Conservation (phyloP, 2,113 vertebrate genomes). For the Sylvicapra grimmia region DNA sequence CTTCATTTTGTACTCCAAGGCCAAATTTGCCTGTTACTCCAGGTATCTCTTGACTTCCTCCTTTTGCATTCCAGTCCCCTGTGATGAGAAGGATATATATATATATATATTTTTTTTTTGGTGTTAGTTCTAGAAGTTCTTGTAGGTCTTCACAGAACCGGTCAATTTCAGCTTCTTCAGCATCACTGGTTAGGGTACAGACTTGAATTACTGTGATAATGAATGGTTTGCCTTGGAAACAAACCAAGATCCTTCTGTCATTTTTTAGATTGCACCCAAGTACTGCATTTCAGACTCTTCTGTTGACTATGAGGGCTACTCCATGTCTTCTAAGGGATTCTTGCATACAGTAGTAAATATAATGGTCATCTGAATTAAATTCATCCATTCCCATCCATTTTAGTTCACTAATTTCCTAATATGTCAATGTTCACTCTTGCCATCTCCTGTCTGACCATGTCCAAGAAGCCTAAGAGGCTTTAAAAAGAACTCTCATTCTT, state of each 20-base stretch:
- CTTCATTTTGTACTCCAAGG: neutral
- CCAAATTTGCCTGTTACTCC: neutral
- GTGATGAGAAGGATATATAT: neutral
- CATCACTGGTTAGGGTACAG: neutral
- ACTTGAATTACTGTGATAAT: neutral
- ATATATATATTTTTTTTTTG: neutral
- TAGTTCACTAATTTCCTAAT: neutral
- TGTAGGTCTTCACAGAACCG: neutral
- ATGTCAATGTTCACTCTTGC: neutral
- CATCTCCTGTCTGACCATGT: neutral
- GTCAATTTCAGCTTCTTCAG: neutral
- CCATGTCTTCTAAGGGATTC: neutral
- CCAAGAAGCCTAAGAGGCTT: neutral
- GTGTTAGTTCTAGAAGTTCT: neutral
- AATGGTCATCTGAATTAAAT: neutral
- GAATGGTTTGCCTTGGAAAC: neutral
- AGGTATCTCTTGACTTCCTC: neutral
- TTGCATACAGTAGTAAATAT: neutral
- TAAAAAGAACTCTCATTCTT: conserved; percentile 9
- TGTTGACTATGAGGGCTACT: neutral
- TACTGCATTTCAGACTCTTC: neutral
- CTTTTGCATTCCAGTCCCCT: neutral
- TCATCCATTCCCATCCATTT: neutral
- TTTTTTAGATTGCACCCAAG: neutral
- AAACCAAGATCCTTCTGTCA: neutral